A percentile compares a stretch with the other conserved stretches of the same genome.
These are phyloP conservation scores for Smittia sp. DNA, from an alignment of 2,888 invertebrate genomes.

Conservation along the genomic window DNA sequence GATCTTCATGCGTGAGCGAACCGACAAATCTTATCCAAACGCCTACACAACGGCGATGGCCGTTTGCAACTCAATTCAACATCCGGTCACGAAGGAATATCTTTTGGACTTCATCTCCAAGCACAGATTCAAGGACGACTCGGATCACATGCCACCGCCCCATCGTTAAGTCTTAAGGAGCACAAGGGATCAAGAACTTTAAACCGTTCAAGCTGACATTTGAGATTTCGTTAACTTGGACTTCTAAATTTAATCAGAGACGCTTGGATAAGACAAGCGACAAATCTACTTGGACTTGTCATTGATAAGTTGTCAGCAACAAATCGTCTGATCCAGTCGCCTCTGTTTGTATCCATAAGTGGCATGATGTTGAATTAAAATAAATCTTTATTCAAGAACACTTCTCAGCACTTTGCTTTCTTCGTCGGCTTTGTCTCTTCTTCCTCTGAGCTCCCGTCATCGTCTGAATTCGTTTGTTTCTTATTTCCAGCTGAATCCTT, in stretches of 20 bases:
- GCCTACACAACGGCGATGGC: slow-evolving; percentile 79
- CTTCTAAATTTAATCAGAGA: too few relatives aligned
- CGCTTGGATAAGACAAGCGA: too few relatives aligned
- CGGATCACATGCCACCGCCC: slow-evolving; percentile 70
- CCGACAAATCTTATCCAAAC: slow-evolving; percentile 96
- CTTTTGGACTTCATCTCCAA: slow-evolving; percentile 71
- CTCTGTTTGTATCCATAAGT: too few relatives aligned
- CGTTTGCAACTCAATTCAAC: slow-evolving; percentile 75
- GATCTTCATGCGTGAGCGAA: slow-evolving; percentile 93
- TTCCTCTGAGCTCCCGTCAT: background rate
- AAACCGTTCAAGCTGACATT: too few relatives aligned
- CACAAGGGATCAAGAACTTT: too few relatives aligned
- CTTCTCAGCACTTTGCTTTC: slow-evolving; percentile 1
- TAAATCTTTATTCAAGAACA: too few relatives aligned
- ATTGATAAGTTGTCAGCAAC: too few relatives aligned
- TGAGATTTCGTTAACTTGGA: too few relatives aligned
- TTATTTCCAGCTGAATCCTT: background rate
- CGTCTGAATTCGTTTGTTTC: background rate
- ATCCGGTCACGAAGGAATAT: slow-evolving; percentile 81
- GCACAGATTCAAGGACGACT: slow-evolving; percentile 64
- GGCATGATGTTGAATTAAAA: too few relatives aligned
- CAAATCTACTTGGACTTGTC: too few relatives aligned
- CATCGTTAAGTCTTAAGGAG: background rate
- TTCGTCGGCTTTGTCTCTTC: background rate
- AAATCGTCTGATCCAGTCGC: too few relatives aligned